Base-by-base conservation (phyloP, 2,888 invertebrate genomes). In the Conchocele bisecta region DNA sequence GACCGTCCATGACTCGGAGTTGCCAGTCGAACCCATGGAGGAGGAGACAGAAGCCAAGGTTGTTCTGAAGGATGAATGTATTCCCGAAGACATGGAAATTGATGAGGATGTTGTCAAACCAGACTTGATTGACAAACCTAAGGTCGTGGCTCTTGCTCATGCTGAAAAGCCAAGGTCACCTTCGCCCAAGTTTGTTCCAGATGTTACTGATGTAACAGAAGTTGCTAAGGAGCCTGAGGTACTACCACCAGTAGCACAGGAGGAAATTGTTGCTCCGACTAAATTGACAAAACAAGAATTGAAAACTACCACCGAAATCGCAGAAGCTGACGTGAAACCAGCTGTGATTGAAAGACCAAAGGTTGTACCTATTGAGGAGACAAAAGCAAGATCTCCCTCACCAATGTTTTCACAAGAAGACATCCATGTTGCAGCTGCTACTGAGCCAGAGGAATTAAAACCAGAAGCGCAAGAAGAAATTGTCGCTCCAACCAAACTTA, bases 201-300 rank as follows among this genome's bases (percentile, higher is more conserved):
- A 54, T 26, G 24, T 58, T 15, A 63, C 35, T 31, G 60, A 64
- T 22, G 65, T 77, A 41, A n/a, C n/a, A n/a, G 53, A 53, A 37
- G 46, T 56, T 5, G 59, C 66, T 28, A 33, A 57, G 5, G 60
- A 33, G 26, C 29, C 50, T 33, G 69, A 58, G 28, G 58, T 54
- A 37, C 17, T 42, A 48, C 42, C 73, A 24, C 95, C 95, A 85
- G 93, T 94, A 1, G 96, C 71, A 13, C 56, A 65, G n/a, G 75
- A 75, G 50, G 71, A 71, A 48, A 42, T 35, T 41, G 58, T 73
- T 39, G 37, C 53, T 26, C 66, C 68, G 31, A 41, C 48, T 9
- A 67, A 71, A n/a, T 46, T 53, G 11, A 42, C 33, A 24, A 72
- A 53, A 54, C 63, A 56, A 26, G 37, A 53, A 9, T 72, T 67